A percentile compares a stretch with the other conserved stretches of the same genome.
phyloP scores from a whole-genome alignment of 1,140 invertebrate species.

The Luehdorfia chinensis region DNA sequence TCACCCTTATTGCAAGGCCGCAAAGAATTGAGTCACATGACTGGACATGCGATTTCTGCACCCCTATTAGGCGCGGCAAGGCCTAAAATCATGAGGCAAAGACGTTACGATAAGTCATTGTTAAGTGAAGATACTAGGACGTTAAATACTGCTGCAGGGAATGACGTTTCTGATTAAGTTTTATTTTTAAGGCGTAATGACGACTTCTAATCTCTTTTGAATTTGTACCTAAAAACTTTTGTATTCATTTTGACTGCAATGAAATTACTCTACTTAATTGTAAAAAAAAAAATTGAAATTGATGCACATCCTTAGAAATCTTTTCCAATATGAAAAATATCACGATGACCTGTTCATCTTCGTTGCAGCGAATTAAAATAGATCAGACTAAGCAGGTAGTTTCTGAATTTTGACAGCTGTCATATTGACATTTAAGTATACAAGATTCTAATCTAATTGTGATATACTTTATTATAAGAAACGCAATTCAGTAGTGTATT shows the following conservation, averaged over 20 bases:
- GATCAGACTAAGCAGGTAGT: no score
- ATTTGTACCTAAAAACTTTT: constrained; percentile 7
- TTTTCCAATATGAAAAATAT: no score
- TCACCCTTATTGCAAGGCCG: constrained; percentile 76
- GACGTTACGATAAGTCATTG: constrained; percentile 60
- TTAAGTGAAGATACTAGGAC: constrained; percentile 63
- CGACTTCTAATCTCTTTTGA: neutral
- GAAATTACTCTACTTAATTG: neutral
- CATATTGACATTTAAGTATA: constrained; percentile 37
- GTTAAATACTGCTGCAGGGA: constrained; percentile 48
- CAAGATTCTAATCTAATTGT: constrained; percentile 72
- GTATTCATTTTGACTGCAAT: constrained; percentile 1
- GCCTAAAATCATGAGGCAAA: constrained; percentile 62
- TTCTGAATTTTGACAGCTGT: constrained; percentile 25
- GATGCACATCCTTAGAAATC: no score
- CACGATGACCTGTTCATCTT: no score
- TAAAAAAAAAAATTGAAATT: neutral
- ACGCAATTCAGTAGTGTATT: constrained; percentile 35
- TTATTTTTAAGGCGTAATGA: neutral
- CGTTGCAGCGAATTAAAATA: no score
- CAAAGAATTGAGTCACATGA: constrained; percentile 72
- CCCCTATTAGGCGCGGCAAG: constrained; percentile 48
- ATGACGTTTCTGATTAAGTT: constrained; percentile 63
- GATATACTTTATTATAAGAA: constrained; percentile 57
- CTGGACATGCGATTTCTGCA: constrained; percentile 57